Evolutionary conservation across 2,888 invertebrate genomes (phyloP), one percentile per base, ranked within the genome.

Genomic region (Synergus gifuensis): DNA sequence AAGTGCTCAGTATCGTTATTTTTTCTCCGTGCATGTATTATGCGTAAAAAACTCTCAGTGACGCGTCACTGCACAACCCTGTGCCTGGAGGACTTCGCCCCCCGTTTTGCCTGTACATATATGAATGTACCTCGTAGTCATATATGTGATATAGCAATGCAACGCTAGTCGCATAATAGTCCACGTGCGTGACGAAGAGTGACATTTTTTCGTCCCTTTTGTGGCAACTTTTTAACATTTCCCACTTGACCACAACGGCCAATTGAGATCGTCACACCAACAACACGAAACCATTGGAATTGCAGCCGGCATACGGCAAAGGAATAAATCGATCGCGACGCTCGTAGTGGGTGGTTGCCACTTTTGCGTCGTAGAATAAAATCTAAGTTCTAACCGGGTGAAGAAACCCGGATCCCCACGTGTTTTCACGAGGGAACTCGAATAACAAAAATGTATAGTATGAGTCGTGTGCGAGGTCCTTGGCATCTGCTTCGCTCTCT

Each of bases 301-400:
- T 80, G 79, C 69, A 79, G 73, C 77, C 81, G 84, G 81, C 78
- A 49, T 28, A 44, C 42, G n/a, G 22, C 44, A 40, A 63, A 63
- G 63, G 14, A 49, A 46, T 40, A 40, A 77, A 64, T 67, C 77
- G 76, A 49, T 66, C 69, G 69, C 28, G 67, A 69, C n/a, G 28
- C 62, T 76, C 78, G 78, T 22, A 77, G 82, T 84, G 80, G 80
- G 82, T 81, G 81, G 83, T 78, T 82, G 76, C 80, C 80, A 82
- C 81, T 80, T 83, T 83, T 78, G 58, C 76, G 62, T 11, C 58
- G 67, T 18, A 76, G 60, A 67, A 81, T 44, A 54, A 22, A 49
- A 76, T 79, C 60, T 46, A 36, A 36, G 36, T 36, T 36, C 36
- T 36, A 18, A 22, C 69, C 12, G 14, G 16, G 42, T 22, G 12